Conservation (phyloP, 2,888 invertebrate species). For the Sminthurinus aureus region DNA sequence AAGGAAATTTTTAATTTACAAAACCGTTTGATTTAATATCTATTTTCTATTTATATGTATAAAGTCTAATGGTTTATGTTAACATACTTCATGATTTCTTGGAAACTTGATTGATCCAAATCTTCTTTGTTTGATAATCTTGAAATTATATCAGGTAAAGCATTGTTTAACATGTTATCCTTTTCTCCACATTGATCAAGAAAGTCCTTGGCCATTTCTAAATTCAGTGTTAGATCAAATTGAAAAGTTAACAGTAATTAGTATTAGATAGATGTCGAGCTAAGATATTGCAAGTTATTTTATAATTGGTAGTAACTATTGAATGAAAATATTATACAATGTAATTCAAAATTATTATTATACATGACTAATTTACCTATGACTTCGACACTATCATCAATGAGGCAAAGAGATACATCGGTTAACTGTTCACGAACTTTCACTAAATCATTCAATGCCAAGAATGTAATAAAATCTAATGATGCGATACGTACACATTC, state of each 20-base stretch:
- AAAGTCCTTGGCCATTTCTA: conserved; percentile 52
- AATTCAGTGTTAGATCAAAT: conserved; percentile 30
- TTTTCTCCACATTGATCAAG: conserved; percentile 55
- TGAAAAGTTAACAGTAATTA: background rate
- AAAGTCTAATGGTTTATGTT: background rate
- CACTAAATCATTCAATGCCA: conserved; percentile 55
- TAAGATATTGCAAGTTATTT: too few relatives aligned
- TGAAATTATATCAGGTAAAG: conserved; percentile 55
- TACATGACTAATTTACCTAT: conserved; percentile 44
- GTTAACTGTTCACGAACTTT: conserved; percentile 54
- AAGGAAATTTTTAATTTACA: background rate
- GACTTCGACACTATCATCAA: conserved; percentile 46
- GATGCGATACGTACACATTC: conserved; percentile 49
- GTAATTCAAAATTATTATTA: background rate
- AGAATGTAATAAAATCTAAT: conserved; percentile 57
- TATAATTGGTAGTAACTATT: too few relatives aligned
- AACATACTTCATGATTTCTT: conserved; percentile 54
- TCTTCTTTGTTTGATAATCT: conserved; percentile 48
- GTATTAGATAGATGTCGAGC: background rate
- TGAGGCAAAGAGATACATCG: conserved; percentile 51
- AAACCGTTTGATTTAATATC: background rate
- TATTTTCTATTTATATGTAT: background rate
- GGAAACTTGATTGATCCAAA: conserved; percentile 49
- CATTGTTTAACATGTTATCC: conserved; percentile 55
- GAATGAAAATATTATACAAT: too few relatives aligned